Evolutionary conservation across 2,113 vertebrate genomes (phyloP), one percentile per base, ranked within the genome.

Genomic region (Eulemur rufifrons): DNA sequence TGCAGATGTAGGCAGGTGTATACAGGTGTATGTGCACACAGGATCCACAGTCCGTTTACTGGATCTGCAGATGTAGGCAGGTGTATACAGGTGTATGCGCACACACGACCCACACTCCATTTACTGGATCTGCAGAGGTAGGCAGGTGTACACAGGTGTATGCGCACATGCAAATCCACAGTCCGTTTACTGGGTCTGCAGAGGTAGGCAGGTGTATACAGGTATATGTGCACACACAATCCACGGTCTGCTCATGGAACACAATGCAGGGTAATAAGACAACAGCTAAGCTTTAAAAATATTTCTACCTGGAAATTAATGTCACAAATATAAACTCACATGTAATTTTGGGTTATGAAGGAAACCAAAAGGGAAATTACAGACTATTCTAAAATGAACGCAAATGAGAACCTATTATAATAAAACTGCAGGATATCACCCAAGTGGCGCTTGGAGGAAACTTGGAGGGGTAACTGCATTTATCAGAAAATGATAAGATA

Each of bases 1-100:
- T 5, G 1, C 12, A 25, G 6, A 23, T 2, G 29, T 20, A 39
- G 1, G 4, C 4, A 2, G 20, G 0, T 15, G 2, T 4, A 0
- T 11, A 3, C 29, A 34, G 18, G n/a, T 42, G 23, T 27, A 10
- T 15, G 14, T 1, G 27, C 3, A 5, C 0, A 2, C 6, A 2
- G 9, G 9, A 52, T 11, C 42, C 21, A 12, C 17, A 20, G 47
- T 47, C 47, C 20, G 27, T 61, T 91, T 56, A 11, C 0, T 32
- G 59, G 29, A 6, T 4, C 17, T 8, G 0, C 9, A 27, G 7
- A 23, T 1, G 23, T 21, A 39, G 1, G 3, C 1, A 3, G 14
- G 0, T 17, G 2, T 4, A 0, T 12, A 3, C 32, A 34, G 20
- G n/a, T 42, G 23, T 29, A 6, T 13, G 15, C 1, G 29, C 2